Conservation (phyloP, 2,113 vertebrate species). For the Cyanistes caeruleus region DNA sequence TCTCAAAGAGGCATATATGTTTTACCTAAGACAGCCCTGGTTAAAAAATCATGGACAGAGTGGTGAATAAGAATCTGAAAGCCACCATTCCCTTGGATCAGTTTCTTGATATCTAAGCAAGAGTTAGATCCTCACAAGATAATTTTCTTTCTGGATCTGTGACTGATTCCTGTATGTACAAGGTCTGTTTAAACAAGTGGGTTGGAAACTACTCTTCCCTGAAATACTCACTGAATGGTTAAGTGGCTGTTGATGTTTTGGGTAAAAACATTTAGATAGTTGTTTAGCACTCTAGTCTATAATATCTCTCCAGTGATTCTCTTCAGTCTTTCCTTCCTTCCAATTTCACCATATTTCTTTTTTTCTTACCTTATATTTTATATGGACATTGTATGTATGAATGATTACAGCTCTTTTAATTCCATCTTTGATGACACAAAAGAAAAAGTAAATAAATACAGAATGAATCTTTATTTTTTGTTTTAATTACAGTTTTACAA, state of each 20-base stretch:
- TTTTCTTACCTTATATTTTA: background rate
- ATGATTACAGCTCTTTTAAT: background rate
- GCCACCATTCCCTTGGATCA: background rate
- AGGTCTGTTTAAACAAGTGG: background rate
- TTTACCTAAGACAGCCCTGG: background rate
- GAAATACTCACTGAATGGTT: background rate
- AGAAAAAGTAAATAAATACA: background rate
- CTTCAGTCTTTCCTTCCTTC: background rate
- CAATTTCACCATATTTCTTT: background rate
- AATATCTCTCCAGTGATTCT: background rate
- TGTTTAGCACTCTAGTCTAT: background rate
- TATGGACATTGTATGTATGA: background rate
- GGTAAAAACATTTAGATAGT: background rate
- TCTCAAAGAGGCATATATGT: background rate
- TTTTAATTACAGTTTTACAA: constrained; percentile 83
- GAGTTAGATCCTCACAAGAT: background rate
- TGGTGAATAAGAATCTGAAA: background rate
- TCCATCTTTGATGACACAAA: background rate
- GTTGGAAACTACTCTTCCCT: background rate
- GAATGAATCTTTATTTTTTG: background rate
- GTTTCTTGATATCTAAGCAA: background rate
- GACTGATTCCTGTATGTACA: background rate
- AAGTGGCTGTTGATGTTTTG: background rate
- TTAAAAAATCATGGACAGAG: background rate
- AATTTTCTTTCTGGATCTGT: background rate